Conservation (phyloP, 1,140 invertebrate species). For the Uloborus diversus region DNA sequence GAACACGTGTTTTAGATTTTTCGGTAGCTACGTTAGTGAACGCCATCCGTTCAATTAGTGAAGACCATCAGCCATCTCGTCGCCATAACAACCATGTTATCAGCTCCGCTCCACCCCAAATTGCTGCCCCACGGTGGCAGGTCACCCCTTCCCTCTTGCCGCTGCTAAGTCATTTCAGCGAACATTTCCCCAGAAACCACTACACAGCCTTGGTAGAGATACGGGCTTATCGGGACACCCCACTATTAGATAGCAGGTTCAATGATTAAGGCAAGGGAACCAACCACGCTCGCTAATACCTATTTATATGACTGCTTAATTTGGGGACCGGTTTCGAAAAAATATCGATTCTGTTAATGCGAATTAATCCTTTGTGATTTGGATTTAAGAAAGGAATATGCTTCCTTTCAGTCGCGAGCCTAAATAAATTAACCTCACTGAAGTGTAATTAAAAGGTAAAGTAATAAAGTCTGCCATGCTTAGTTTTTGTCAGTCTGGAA, state of each 20-base stretch:
- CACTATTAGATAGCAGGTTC: neutral
- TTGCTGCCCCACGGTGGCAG: no score
- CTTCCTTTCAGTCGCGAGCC: no score
- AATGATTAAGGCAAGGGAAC: constrained; percentile 3
- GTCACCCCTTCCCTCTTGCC: neutral
- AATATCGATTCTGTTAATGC: no score
- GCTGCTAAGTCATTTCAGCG: neutral
- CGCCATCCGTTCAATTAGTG: constrained; percentile 5
- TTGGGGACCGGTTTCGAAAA: no score
- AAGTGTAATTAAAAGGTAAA: no score
- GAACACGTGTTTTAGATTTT: no score
- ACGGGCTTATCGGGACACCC: constrained; percentile 5
- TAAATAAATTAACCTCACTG: no score
- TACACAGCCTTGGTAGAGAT: neutral
- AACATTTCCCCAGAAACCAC: neutral
- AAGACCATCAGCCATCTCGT: constrained; percentile 2
- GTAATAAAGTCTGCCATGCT: no score
- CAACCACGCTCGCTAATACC: neutral
- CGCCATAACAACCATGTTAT: constrained; percentile 18
- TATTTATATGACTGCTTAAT: no score
- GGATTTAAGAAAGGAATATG: no score
- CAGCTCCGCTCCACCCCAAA: constrained; percentile 10
- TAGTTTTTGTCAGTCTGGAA: no score
- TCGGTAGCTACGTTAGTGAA: neutral
- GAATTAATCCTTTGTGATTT: no score